Evolutionary conservation across 2,797 vertebrate genomes (phyloP), one percentile per base, ranked within the genome.

Genomic region (Trematocara caparti): DNA sequence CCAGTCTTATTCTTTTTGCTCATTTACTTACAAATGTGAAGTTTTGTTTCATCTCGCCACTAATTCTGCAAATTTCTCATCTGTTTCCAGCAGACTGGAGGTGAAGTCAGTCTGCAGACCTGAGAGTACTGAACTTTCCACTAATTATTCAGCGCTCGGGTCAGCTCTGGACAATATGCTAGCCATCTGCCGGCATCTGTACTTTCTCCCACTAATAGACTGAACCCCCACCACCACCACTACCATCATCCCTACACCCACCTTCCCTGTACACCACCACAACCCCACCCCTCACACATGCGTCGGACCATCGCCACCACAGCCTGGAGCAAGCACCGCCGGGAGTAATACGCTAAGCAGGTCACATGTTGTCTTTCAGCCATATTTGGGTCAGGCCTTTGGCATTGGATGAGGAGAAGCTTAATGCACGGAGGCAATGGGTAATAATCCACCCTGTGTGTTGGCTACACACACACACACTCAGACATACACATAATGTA

Each of bases 321-420:
- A 86, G 86, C 93, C 92, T 75, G 86, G 83, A 91, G 94, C 90
- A 6, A 79, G 62, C 34, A 17, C 83, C 75, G 85, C 84, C 80
- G 76, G 94, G 85, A 89, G 91, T 85, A 82, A 89, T 95, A 96
- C 92, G 92, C 95, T 96, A 97, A 97, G 96, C 97, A 96, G 98
- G 97, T 98, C 97, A 99, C 98, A 97, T 97, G 97, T 97, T 97
- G 97, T 98, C 97, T 98, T 97, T 97, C 97, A 98, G 96, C 97
- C 97, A 97, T 97, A 99, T 99, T 99, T 98, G 97, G 98, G 97
- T 99, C 98, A 99, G 96, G 96, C 95, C 96, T 93, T 94, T 93
- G 93, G 97, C 96, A 93, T 90, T 93, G 94, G 94, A 96, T 93
- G 95, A 91, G 92, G 95, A 94, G 91, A 93, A 92, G 95, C 95